Evolutionary conservation across 30 jellyfish, hydroid and myxozoan genomes (phyloP), one percentile per base, ranked within the genome.

Genomic region (Cassiopea andromeda): DNA sequence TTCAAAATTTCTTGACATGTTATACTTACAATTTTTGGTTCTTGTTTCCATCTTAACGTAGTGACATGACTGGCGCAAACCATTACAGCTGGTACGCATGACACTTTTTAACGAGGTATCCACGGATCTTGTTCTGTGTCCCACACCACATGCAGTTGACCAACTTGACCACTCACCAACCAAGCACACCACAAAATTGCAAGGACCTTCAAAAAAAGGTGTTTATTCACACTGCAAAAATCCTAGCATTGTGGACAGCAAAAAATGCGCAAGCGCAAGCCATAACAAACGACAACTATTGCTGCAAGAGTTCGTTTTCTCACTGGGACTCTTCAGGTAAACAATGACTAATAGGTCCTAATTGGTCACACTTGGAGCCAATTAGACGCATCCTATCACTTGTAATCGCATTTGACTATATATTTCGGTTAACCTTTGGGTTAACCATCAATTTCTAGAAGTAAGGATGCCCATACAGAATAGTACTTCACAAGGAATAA

Each of bases 151-250:
- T 8, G 73, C 14, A 13, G 73, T 61, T 61, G 73, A 61, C 73
- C 73, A 61, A 14, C 73, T 61, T 27, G 73, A 61, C 73, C 73
- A 61, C 73, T 61, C 43, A 1, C 73, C 73, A 61, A 61, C 73
- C 19, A 8, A 17, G 19, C 73, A 61, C 19, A 13, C 4, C 73
- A 61, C 73, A 14, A 3, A 61, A 6, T 61, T 61, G 73, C 73
- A 61, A 17, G 7, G 7, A 61, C 73, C 73, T 61, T 50, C 64
- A 9, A 50, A 50, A 50, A 50, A 2, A 50, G 64, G 64, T 2
- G 9, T 5, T 9, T 9, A 50, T 50, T 50, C 64, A 50, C 8
- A 50, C 5, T n/a, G 9, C 64, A 50, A 9, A 5, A 50, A 9
- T 9, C 9, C 9, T 50, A 50, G 9, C 5, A 50, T 50, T 50